A percentile compares a stretch with the other conserved stretches of the same genome.
Evolutionary conservation across 2,797 vertebrate species (phyloP).

Genomic region (Cyclopterus lumpus): DNA sequence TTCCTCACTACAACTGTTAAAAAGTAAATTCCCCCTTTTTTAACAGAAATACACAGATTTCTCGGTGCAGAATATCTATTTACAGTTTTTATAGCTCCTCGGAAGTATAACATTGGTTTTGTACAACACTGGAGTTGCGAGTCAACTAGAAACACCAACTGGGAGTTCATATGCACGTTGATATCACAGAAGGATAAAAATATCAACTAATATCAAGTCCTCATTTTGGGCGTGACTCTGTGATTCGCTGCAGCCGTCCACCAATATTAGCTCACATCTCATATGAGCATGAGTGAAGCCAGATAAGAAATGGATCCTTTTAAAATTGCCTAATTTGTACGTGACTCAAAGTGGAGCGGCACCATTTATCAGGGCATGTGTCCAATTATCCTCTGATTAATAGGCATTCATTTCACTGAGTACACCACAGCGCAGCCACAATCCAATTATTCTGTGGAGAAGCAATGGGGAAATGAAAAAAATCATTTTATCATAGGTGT

Average conservation of each 20-base stretch:
- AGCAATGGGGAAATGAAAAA: slow-evolving; percentile 53
- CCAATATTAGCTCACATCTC: slow-evolving; percentile 57
- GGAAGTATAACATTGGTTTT: not conserved
- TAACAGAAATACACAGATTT: not conserved
- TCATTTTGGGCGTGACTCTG: slow-evolving; percentile 20
- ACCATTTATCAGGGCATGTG: slow-evolving; percentile 79
- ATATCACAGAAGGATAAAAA: not conserved
- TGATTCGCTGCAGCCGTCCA: slow-evolving; percentile 32
- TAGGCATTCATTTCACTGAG: slow-evolving; percentile 73
- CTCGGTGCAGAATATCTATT: too few relatives aligned
- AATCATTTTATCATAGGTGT: slow-evolving; percentile 38
- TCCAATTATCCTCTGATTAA: slow-evolving; percentile 85
- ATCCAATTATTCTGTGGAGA: slow-evolving; percentile 77
- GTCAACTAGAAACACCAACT: too few relatives aligned
- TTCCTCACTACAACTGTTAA: not conserved
- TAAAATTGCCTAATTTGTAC: slow-evolving; percentile 79
- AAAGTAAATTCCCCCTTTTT: not conserved
- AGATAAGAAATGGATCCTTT: slow-evolving; percentile 79
- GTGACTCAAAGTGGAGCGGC: slow-evolving; percentile 78
- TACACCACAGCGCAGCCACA: slow-evolving; percentile 68
- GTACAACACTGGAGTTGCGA: not conserved
- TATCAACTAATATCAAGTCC: slow-evolving; percentile 23
- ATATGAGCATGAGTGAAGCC: slow-evolving; percentile 65
- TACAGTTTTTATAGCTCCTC: not conserved
- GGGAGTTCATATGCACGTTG: too few relatives aligned